Evolutionary conservation across 2,113 vertebrate species (phyloP).

Genomic region (Pelecanoides urinatrix): DNA sequence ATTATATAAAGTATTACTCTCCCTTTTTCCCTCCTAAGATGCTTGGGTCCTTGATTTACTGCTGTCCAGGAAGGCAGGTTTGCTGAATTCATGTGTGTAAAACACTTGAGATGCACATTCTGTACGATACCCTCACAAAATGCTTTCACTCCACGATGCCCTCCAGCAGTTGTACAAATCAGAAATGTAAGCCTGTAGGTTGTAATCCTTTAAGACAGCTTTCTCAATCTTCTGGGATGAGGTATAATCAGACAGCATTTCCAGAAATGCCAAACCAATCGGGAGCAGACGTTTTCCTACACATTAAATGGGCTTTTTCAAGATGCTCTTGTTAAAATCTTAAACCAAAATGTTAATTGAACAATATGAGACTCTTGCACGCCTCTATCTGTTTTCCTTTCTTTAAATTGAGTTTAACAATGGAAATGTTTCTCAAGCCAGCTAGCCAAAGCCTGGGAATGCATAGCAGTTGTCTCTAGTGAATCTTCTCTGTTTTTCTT

Average conservation of each 20-base stretch:
- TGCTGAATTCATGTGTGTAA: background rate
- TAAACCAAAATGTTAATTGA: constrained; percentile 20
- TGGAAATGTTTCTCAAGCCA: constrained; percentile 10
- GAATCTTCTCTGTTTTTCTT: constrained; percentile 53
- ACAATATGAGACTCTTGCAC: background rate
- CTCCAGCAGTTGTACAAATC: background rate
- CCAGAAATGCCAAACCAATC: background rate
- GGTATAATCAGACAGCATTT: background rate
- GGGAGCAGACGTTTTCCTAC: background rate
- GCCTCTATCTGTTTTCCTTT: background rate
- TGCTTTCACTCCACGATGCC: background rate
- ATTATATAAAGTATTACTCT: background rate
- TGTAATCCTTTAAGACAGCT: constrained; percentile 1
- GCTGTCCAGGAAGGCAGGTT: background rate
- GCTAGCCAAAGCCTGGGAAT: background rate
- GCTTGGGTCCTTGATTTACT: constrained; percentile 14
- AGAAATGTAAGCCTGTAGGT: background rate
- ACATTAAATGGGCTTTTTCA: background rate
- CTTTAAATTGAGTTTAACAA: constrained; percentile 27
- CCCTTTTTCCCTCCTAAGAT: background rate
- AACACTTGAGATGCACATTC: background rate
- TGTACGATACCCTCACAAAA: background rate
- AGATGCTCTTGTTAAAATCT: background rate
- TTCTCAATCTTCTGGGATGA: background rate
- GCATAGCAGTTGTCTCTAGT: constrained; percentile 17